Percentiles rank a stretch among this genome's conserved stretches.
Evolutionary conservation across 2,888 invertebrate species (phyloP).

Genomic region (Calliopum simillimum): DNA sequence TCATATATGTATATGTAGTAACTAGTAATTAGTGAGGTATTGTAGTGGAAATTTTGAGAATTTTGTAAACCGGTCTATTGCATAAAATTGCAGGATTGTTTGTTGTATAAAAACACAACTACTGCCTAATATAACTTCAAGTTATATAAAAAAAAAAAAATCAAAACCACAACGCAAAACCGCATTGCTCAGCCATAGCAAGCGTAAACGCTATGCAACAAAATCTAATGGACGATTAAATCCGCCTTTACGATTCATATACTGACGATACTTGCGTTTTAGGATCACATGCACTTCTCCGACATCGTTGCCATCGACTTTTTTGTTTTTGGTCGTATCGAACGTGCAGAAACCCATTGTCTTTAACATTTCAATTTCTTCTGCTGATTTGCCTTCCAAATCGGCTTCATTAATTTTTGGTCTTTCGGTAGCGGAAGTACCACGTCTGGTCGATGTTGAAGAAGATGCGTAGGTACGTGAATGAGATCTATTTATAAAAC

Average conservation of each 20-base stretch:
- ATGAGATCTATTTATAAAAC: constrained; percentile 53
- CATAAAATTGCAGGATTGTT: constrained; percentile 67
- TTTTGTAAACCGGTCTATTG: constrained; percentile 68
- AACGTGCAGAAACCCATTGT: constrained; percentile 98
- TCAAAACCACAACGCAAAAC: constrained; percentile 44
- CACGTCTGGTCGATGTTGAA: constrained; percentile 51
- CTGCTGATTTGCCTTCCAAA: constrained; percentile 88
- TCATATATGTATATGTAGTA: not conserved
- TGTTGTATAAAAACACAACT: constrained; percentile 28
- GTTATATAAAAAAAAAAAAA: constrained; percentile 17
- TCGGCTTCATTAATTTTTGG: constrained; percentile 84
- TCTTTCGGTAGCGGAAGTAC: constrained; percentile 68
- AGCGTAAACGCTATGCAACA: constrained; percentile 76
- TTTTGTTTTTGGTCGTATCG: constrained; percentile 95
- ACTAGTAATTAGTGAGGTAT: constrained; percentile 48
- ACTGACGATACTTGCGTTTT: constrained; percentile 97
- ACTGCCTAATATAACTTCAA: constrained; percentile 20
- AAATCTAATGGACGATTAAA: constrained; percentile 98
- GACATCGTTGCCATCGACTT: constrained; percentile 92
- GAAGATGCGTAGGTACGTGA: constrained; percentile 53
- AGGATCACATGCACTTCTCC: constrained; percentile 96
- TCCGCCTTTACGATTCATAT: constrained; percentile 99
- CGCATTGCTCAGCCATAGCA: constrained; percentile 44
- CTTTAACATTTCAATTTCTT: constrained; percentile 95
- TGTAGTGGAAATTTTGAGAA: constrained; percentile 64